Conservation (phyloP, 2,113 vertebrate genomes). For the Sigmodon hispidus region DNA sequence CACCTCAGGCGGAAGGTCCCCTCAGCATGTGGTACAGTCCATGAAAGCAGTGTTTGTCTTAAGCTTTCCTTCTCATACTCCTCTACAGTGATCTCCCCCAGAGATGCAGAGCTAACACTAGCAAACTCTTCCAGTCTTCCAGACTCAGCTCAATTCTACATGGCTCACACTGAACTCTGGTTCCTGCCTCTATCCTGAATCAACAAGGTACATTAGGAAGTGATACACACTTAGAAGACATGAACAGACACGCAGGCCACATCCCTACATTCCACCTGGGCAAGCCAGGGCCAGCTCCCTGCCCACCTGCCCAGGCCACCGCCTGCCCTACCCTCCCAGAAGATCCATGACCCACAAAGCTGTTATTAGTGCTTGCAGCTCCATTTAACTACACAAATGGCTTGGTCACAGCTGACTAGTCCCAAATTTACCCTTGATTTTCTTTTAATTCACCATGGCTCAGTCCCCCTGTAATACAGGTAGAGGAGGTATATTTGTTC, state of each 20-base stretch:
- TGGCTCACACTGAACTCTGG: accelerated
- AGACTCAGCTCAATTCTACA: neutral
- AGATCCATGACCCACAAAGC: conserved; percentile 59
- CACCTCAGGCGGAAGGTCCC: neutral
- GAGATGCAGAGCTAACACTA: neutral
- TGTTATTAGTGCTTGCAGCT: conserved; percentile 69
- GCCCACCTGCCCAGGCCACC: neutral
- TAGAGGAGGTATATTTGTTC: conserved; percentile 66
- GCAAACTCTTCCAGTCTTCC: neutral
- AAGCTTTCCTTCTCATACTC: accelerated
- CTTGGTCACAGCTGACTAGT: conserved; percentile 64
- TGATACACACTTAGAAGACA: neutral
- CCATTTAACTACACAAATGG: conserved; percentile 69
- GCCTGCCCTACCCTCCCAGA: neutral
- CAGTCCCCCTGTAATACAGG: conserved; percentile 70
- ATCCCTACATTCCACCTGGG: neutral
- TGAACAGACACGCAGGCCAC: neutral
- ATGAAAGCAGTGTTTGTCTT: accelerated
- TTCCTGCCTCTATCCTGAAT: neutral
- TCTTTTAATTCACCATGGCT: conserved; percentile 59
- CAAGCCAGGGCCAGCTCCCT: neutral
- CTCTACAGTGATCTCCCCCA: neutral
- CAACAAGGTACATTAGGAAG: neutral
- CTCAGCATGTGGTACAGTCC: accelerated
- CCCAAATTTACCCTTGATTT: conserved; percentile 67